Evolutionary conservation across 2,113 vertebrate genomes (phyloP), one percentile per base, ranked within the genome.

Genomic region (Siphamia tubifer): DNA sequence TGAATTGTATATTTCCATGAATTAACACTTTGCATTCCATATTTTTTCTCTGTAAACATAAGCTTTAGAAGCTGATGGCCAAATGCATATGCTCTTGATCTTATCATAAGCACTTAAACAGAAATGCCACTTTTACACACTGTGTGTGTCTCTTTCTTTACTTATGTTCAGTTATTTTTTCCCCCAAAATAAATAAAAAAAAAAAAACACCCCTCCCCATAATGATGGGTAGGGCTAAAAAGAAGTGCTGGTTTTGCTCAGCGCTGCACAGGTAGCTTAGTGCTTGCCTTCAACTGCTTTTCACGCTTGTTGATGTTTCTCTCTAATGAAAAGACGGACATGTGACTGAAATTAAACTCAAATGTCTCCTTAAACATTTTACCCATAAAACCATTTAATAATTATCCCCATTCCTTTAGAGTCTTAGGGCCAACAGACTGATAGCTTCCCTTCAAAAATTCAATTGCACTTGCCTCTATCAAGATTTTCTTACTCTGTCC

Each of bases 391-490:
- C 83, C 68, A 86, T 86, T 82, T 82, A 55, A 84, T 95, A 92
- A 93, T 93, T 94, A 93, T 95, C 94, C 94, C 96, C 95, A 92
- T 95, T 94, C 87, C 93, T 99, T 99, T 99, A 99, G 97, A 98
- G 97, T 99, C 97, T 93, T 93, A 96, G 97, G 97, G 96, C 94
- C 94, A 91, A 96, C 94, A 96, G 97, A 99, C 97, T 99, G 93
- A 95, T 96, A 94, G 94, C 94, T 95, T 95, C 96, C 96, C 95
- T 94, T 98, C 95, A 96, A 93, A 95, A 93, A 95, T 94, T 93
- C 91, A 96, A 98, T 98, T 98, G 97, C 96, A 98, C 97, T 96
- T 98, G 96, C 96, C 97, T 98, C 95, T 96, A 83, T 94, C 92
- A 90, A 94, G 86, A 94, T 92, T 87, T 89, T 69, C 69, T 64